Conservation (phyloP, 2,888 invertebrate species). For the Dolichopus griseipennis region DNA sequence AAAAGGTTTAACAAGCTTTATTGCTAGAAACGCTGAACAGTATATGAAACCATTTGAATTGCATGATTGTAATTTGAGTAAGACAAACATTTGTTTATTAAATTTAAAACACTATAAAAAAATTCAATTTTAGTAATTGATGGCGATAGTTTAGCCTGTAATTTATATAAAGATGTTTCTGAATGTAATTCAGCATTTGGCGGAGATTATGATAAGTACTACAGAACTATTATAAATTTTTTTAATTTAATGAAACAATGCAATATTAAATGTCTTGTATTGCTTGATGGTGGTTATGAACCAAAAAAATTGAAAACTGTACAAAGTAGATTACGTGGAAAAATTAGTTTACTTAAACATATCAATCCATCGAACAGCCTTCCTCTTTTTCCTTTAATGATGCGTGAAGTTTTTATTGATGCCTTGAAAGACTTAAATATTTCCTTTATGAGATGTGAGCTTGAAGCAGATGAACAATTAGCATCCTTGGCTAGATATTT, state of each 20-base stretch:
- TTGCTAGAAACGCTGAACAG: conserved; percentile 54
- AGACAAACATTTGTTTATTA: neutral
- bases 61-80: conserved; percentile 46
- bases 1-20: conserved; percentile 72
- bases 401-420: conserved; percentile 65
- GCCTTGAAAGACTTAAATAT: conserved; percentile 57
- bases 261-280: conserved; percentile 59
- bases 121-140: conserved; percentile 67
- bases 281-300: conserved; percentile 75
- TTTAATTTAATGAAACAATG: conserved; percentile 62
- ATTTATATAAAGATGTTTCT: conserved; percentile 55
- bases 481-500: conserved; percentile 70
- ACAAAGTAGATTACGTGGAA: conserved; percentile 50
- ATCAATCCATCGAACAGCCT: conserved; percentile 50
- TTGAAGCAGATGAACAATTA: conserved; percentile 85
- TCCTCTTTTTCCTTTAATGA: conserved; percentile 64
- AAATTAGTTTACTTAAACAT: conserved; percentile 50
- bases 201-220: conserved; percentile 75
- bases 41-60: conserved; percentile 57
- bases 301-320: conserved; percentile 61
- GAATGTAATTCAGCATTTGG: conserved; percentile 65
- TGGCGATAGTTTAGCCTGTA: conserved; percentile 66
- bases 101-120: conserved; percentile 34
- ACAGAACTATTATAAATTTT: conserved; percentile 55
- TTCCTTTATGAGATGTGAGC: conserved; percentile 63